phyloP scores from a whole-genome alignment of 2,113 vertebrate species.

The Peromyscus leucopus region DNA sequence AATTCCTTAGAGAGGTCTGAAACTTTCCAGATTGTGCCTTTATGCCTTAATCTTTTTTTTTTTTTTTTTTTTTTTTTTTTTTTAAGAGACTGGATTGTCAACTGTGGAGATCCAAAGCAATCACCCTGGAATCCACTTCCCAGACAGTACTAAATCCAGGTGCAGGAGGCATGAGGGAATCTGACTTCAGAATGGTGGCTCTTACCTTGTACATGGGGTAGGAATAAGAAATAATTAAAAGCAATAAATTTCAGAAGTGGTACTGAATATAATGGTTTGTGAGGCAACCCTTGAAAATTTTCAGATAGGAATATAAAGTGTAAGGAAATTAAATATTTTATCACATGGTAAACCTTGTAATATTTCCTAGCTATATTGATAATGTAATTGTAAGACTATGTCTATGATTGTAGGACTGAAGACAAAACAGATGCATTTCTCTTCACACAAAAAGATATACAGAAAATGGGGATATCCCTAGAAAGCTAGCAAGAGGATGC shows the following conservation, averaged over 20 bases:
- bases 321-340: not conserved
- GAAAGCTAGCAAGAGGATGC: fast-evolving
- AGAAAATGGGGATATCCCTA: not conserved
- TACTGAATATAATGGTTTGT: not conserved
- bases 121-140: not conserved
- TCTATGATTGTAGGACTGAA: not conserved
- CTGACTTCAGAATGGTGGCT: not conserved
- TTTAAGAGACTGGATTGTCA: not conserved
- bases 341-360: not conserved
- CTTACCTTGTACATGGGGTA: not conserved
- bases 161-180: not conserved
- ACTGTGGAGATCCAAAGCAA: not conserved
- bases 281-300: not conserved
- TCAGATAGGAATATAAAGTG: not conserved
- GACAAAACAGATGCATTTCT: not conserved
- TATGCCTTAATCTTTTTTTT: not conserved
- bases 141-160: not conserved
- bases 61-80: not conserved
- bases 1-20: not conserved
- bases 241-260: not conserved
- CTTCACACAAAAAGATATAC: not conserved
- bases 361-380: not conserved
- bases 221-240: constrained; percentile 28
- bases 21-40: not conserved
- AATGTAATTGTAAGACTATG: not conserved